Conservation (phyloP, 2,113 vertebrate genomes). For the Furnarius figulus region DNA sequence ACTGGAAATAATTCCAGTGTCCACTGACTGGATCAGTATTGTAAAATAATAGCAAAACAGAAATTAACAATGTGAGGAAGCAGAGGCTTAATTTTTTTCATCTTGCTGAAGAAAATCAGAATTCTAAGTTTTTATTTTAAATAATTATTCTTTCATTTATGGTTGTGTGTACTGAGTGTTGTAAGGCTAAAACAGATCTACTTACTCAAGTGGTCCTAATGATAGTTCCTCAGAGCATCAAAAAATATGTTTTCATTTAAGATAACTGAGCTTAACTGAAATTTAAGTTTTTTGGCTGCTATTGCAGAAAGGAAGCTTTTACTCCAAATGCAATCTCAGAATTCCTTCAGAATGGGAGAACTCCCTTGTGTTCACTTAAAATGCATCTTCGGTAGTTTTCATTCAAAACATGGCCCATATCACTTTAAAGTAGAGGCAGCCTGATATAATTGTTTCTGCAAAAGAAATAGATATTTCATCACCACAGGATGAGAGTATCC, state of each 20-base stretch:
- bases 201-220: background rate
- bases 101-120: background rate
- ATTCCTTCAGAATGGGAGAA: background rate
- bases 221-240: background rate
- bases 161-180: background rate
- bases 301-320: background rate
- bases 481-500: background rate
- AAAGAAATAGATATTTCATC: background rate
- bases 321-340: background rate
- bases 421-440: background rate
- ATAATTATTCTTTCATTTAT: background rate
- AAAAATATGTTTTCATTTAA: background rate
- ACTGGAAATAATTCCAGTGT: background rate
- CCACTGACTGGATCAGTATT: background rate
- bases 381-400: background rate
- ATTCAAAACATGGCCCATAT: background rate
- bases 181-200: background rate
- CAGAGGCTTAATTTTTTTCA: background rate
- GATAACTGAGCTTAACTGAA: background rate
- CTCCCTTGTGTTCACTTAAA: background rate
- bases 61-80: background rate
- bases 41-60: background rate
- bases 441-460: background rate
- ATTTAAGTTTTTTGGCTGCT: background rate
- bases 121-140: background rate